Evolutionary conservation across 2,797 vertebrate species (phyloP), one percentile per base, ranked within the genome.

Genomic region (Cossypha niveicapilla): DNA sequence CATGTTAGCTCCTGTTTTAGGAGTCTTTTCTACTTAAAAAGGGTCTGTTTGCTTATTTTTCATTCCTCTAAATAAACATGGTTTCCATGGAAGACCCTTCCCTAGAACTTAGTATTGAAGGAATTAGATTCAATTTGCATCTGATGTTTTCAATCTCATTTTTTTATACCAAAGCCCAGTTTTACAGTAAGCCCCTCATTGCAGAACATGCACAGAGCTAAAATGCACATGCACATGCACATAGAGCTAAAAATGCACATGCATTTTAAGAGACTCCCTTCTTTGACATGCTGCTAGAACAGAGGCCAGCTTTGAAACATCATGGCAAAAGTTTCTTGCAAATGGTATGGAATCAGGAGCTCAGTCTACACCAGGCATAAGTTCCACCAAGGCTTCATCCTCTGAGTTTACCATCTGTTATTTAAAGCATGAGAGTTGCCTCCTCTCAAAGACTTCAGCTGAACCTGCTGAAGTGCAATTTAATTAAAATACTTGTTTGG

Each of bases 151-250:
- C 48, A 61, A 57, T 30, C 7, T 7, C 17, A 6, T 10, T 58
- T 58, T 58, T 67, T 24, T 41, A 19, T 45, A 44, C 17, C 18
- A 63, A 67, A 74, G 34, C 0, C 1, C 30, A 65, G 7, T 8
- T 53, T 16, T 42, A 45, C 6, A 30, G 32, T 24, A 34, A 85
- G 6, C 4, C 4, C 11, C 3, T 2, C 8, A 1, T 0, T 75
- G 53, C 42, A 54, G 50, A 72, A 17, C 1, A 1, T 27, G 22
- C 12, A 44, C 3, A 60, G 37, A 73, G 23, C 9, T 60, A 48
- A 48, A 47, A 48, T 41, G 39, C 39, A 41, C 16, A 44, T 27
- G 23, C 45, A 47, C 23, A 47, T 50, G 25, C 47, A 50, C 16
- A 50, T 10, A 48, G 47, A 27, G 9, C 15, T 48, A 28, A 50